Evolutionary conservation across 2,888 invertebrate species (phyloP).

Genomic region (Thecocarcelia acutangulata): DNA sequence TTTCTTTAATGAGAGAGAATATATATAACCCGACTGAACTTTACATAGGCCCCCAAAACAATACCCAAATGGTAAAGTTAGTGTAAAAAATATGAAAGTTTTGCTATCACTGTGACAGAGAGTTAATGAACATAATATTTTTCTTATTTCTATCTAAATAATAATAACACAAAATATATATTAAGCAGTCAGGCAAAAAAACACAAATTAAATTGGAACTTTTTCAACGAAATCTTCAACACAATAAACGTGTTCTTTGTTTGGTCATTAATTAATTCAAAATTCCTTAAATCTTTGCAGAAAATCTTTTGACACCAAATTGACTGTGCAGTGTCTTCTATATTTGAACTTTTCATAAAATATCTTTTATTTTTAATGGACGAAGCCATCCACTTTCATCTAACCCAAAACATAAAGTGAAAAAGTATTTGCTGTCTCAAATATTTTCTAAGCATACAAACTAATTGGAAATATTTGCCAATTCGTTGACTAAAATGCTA

Average conservation of each 20-base stretch:
- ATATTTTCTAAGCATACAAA: background rate
- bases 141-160: background rate
- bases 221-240: background rate
- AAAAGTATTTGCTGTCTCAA: conserved; percentile 8
- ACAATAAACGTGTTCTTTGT: conserved; percentile 4
- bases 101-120: too few relatives aligned
- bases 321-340: background rate
- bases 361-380: conserved; percentile 19
- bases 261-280: conserved; percentile 39
- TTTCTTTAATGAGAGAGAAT: too few relatives aligned
- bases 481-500: conserved; percentile 25
- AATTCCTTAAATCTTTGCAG: conserved; percentile 3
- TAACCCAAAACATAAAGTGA: background rate
- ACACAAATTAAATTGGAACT: conserved; percentile 18
- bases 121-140: too few relatives aligned
- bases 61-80: too few relatives aligned
- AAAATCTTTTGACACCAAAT: conserved; percentile 21
- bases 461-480: conserved; percentile 20
- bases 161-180: background rate
- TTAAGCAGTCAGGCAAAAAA: conserved; percentile 1
- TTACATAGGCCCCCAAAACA: too few relatives aligned
- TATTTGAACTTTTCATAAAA: background rate
- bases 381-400: conserved; percentile 31
- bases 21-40: too few relatives aligned
- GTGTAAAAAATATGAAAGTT: too few relatives aligned